These are phyloP conservation scores for Leptinotarsa rubiginosa DNA, from an alignment of 2,888 invertebrate genomes.

Conservation along the genomic window DNA sequence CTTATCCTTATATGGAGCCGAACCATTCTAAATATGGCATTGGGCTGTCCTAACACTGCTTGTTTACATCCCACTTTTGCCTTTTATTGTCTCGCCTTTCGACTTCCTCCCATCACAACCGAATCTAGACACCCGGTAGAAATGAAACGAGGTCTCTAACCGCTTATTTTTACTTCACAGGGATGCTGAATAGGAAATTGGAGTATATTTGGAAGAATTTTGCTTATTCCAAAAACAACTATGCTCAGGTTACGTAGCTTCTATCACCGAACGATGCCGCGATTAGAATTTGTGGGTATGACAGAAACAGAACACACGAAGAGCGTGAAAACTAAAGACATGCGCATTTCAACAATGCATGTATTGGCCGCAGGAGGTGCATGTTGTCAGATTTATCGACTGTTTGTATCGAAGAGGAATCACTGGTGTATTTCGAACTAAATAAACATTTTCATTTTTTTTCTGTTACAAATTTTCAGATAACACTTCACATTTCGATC, in stretches of 20 bases:
- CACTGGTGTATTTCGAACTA: too few relatives aligned
- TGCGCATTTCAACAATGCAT: constrained; percentile 58
- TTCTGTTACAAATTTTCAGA: too few relatives aligned
- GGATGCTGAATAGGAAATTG: constrained; percentile 38
- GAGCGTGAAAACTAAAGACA: constrained; percentile 53
- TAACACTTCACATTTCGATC: background rate
- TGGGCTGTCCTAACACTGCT: constrained; percentile 73
- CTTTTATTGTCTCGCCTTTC: constrained; percentile 35
- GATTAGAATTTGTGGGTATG: constrained; percentile 47
- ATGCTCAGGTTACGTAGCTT: constrained; percentile 55
- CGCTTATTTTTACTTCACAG: constrained; percentile 27
- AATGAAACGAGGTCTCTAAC: constrained; percentile 10
- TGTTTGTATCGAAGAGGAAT: background rate
- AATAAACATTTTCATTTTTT: too few relatives aligned
- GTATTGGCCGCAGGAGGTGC: constrained; percentile 62
- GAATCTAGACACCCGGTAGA: constrained; percentile 11
- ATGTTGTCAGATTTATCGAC: constrained; percentile 27
- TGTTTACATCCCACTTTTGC: constrained; percentile 65
- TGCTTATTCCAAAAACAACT: constrained; percentile 57
- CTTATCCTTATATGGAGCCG: constrained; percentile 86
- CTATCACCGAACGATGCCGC: constrained; percentile 41
- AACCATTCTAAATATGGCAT: constrained; percentile 85
- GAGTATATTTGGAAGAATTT: constrained; percentile 56
- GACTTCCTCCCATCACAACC: constrained; percentile 34
- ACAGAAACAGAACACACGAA: constrained; percentile 54